Percentiles rank a stretch among this genome's conserved stretches.
phyloP scores from a whole-genome alignment of 2,797 vertebrate species.

The Sus cebifrons region DNA sequence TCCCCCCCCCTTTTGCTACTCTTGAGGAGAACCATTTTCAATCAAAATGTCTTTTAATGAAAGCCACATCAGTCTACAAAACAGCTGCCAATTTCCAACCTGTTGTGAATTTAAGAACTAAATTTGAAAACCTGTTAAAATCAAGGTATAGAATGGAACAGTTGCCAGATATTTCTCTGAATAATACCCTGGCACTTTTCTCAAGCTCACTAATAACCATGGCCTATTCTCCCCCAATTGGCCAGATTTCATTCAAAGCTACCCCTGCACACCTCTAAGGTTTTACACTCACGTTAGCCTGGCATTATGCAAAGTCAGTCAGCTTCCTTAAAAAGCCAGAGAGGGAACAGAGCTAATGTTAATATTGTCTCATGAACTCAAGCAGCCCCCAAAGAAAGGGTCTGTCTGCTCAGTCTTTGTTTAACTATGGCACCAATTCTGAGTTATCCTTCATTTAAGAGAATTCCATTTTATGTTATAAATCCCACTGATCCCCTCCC shows the following conservation, averaged over 20 bases:
- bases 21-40: constrained; percentile 70
- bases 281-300: constrained; percentile 30
- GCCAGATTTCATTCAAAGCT: constrained; percentile 35
- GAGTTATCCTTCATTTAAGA: constrained; percentile 18
- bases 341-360: constrained; percentile 28
- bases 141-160: constrained; percentile 66
- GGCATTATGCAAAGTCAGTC: constrained; percentile 44
- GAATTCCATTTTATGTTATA: background rate
- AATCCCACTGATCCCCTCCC: background rate
- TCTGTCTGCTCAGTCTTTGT: background rate
- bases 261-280: background rate
- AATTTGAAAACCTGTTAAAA: constrained; percentile 82
- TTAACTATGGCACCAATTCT: background rate
- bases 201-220: constrained; percentile 41
- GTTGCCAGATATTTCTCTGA: constrained; percentile 69
- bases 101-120: constrained; percentile 77
- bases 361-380: constrained; percentile 59
- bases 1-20: background rate
- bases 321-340: constrained; percentile 57
- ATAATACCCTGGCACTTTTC: constrained; percentile 63
- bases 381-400: background rate
- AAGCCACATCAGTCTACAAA: constrained; percentile 77
- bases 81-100: constrained; percentile 75
- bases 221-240: background rate
- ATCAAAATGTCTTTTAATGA: constrained; percentile 78